Evolutionary conservation across 2,113 vertebrate species (phyloP).

Genomic region (Chaetorhynchus papuensis): DNA sequence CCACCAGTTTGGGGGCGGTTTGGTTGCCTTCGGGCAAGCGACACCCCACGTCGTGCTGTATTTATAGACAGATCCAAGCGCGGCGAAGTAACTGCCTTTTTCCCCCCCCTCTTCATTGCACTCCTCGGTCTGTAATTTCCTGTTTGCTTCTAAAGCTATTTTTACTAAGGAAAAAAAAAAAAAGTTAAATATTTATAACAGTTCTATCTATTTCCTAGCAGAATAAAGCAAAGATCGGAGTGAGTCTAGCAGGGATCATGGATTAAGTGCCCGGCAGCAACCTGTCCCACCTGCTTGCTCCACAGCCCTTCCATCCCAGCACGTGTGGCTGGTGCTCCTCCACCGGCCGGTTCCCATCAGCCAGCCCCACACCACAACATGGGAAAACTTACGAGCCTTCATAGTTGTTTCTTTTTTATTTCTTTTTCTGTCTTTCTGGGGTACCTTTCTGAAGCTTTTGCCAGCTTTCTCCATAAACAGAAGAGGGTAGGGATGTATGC

Average conservation of each 20-base stretch:
- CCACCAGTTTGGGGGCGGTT: background rate
- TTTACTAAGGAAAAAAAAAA: background rate
- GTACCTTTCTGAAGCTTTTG: background rate
- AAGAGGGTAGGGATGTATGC: background rate
- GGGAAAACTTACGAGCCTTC: background rate
- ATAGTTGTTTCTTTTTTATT: background rate
- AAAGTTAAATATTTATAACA: background rate
- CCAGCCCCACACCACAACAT: background rate
- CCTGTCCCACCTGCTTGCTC: background rate
- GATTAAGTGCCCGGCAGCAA: accelerated
- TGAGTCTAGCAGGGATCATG: background rate
- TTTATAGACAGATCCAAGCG: background rate
- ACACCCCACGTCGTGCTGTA: background rate
- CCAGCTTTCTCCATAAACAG: background rate
- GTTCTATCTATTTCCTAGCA: background rate
- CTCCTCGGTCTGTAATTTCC: background rate
- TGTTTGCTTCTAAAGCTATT: conserved; percentile 1
- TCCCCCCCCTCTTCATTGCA: background rate
- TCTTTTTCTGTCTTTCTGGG: background rate
- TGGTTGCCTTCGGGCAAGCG: background rate
- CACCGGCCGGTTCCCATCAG: accelerated
- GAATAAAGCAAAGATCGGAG: background rate
- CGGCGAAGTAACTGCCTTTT: background rate
- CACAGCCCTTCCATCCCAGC: background rate
- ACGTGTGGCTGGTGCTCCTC: background rate